Percentiles rank a stretch among this genome's conserved stretches.
These are phyloP conservation scores for Beris morrisii DNA, from an alignment of 2,888 invertebrate species.

Conservation along the genomic window DNA sequence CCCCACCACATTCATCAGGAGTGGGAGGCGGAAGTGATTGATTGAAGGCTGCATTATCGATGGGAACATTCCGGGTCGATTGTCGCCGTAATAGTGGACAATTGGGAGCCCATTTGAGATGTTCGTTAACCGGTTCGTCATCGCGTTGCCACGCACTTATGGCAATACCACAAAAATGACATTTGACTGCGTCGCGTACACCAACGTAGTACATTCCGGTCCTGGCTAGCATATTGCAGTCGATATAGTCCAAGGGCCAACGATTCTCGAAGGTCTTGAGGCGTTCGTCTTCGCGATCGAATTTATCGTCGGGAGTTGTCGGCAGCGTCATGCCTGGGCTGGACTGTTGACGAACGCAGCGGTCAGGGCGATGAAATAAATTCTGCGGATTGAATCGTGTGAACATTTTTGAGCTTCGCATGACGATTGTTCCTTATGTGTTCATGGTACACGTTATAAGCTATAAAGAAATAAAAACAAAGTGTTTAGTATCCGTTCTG, in stretches of 20 bases:
- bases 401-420: too few relatives aligned
- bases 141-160: constrained; percentile 74
- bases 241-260: constrained; percentile 67
- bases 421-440: too few relatives aligned
- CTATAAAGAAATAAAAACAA: too few relatives aligned
- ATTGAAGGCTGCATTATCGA: constrained; percentile 42
- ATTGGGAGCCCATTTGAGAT: constrained; percentile 70
- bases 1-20: constrained; percentile 17
- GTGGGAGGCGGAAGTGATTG: constrained; percentile 14
- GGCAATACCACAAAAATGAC: constrained; percentile 72
- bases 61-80: constrained; percentile 63
- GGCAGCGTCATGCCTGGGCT: constrained; percentile 1
- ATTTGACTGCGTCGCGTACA: constrained; percentile 70
- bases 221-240: constrained; percentile 64
- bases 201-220: constrained; percentile 80
- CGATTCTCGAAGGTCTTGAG: constrained; percentile 64
- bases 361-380: constrained; percentile 6
- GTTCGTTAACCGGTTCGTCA: constrained; percentile 74
- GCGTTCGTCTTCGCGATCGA: constrained; percentile 62
- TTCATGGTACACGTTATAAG: too few relatives aligned
- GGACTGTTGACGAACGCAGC: background rate
- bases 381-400: too few relatives aligned
- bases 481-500: too few relatives aligned
- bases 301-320: background rate
- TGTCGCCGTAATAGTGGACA: constrained; percentile 69